phyloP scores from a whole-genome alignment of 1,140 invertebrate species.

The Drosophila grimshawi region DNA sequence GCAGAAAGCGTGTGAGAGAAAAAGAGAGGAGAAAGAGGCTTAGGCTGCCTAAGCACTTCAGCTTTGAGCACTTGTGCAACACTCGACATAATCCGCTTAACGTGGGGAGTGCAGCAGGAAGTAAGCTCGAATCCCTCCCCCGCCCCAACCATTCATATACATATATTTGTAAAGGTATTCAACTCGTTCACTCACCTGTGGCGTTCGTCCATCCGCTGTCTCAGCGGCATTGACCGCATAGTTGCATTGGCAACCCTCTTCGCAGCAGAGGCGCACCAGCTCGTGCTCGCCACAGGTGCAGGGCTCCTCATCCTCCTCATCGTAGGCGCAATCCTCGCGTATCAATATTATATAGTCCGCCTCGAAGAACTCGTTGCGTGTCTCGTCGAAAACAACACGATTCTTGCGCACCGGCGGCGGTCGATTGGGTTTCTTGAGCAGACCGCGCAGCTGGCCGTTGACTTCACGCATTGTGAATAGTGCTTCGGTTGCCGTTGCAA shows the following conservation, averaged over 20 bases:
- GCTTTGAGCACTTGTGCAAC: constrained; percentile 39
- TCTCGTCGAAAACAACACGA: constrained; percentile 94
- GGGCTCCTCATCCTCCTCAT: constrained; percentile 90
- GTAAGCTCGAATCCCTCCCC: too few species aligned
- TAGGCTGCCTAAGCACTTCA: constrained; percentile 40
- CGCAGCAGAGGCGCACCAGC: constrained; percentile 88
- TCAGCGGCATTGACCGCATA: constrained; percentile 79
- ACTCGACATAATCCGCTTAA: constrained; percentile 47
- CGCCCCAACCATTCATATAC: neutral
- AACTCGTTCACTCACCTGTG: constrained; percentile 71
- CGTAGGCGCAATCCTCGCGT: constrained; percentile 92
- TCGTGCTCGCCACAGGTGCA: constrained; percentile 91
- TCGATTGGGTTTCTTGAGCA: constrained; percentile 83
- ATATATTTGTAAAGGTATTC: neutral
- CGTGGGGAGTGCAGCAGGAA: neutral
- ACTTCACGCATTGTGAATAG: constrained; percentile 77
- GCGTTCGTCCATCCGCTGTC: constrained; percentile 79
- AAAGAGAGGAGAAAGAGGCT: neutral
- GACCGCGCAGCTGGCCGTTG: constrained; percentile 76
- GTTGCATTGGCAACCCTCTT: constrained; percentile 86
- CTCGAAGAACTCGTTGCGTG: constrained; percentile 93
- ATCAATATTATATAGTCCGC: constrained; percentile 95
- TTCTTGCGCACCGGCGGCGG: constrained; percentile 86
- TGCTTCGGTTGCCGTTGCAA: neutral
- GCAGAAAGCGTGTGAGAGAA: too few species aligned